phyloP scores from a whole-genome alignment of 2,888 invertebrate genomes.

The Tillus elongatus region DNA sequence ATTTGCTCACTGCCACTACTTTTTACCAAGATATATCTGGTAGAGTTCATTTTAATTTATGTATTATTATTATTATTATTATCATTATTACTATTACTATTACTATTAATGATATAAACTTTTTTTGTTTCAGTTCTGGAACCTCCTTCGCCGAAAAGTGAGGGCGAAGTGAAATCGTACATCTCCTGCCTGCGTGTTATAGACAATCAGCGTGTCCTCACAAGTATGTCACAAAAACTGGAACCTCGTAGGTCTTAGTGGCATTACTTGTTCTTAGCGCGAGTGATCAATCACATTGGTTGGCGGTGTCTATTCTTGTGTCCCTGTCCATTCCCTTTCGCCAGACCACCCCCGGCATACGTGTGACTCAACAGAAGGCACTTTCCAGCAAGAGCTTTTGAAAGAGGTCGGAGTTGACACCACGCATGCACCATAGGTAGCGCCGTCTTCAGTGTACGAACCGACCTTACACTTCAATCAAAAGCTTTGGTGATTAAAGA shows the following conservation, averaged over 20 bases:
- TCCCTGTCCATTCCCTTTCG: constrained; percentile 22
- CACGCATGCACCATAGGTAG: too few species aligned
- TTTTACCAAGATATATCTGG: too few species aligned
- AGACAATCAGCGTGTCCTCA: constrained; percentile 69
- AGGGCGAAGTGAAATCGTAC: constrained; percentile 59
- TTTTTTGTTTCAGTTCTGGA: constrained; percentile 47
- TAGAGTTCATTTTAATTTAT: too few species aligned
- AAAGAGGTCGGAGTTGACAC: too few species aligned
- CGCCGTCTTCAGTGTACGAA: too few species aligned
- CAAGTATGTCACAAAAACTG: constrained; percentile 68
- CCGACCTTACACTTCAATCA: too few species aligned
- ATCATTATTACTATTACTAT: background rate
- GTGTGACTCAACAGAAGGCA: constrained; percentile 18
- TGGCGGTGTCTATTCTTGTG: constrained; percentile 24
- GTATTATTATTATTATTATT: too few species aligned
- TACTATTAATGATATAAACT: background rate
- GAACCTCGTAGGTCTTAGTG: constrained; percentile 54
- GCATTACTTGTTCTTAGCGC: constrained; percentile 19
- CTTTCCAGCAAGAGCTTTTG: too few species aligned
- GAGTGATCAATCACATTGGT: constrained; percentile 20
- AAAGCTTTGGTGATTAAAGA: too few species aligned
- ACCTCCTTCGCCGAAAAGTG: constrained; percentile 62
- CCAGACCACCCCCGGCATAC: constrained; percentile 21
- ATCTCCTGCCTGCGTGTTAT: constrained; percentile 66
- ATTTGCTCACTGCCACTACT: too few species aligned